Conservation (phyloP, 2,888 invertebrate species). For the Meliscaeva auricollis region DNA sequence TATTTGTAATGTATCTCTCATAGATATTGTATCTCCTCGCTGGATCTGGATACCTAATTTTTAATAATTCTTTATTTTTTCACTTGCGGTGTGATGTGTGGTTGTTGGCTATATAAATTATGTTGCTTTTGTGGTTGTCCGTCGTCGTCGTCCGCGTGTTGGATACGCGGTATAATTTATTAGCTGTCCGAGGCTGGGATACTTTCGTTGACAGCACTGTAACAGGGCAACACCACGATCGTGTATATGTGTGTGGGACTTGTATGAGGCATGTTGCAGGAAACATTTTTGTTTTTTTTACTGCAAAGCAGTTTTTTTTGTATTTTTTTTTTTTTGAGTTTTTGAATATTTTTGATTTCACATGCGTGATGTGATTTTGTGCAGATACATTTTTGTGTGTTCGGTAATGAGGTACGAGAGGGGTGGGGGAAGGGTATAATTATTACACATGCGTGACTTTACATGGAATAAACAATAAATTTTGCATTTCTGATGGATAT, state of each 20-base stretch:
- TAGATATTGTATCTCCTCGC: slow-evolving; percentile 17
- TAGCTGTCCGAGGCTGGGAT: slow-evolving; percentile 48
- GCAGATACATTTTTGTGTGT: not conserved
- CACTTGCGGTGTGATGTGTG: slow-evolving; percentile 40
- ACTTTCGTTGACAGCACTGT: slow-evolving; percentile 36
- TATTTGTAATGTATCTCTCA: not conserved
- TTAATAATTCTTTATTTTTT: slow-evolving; percentile 21
- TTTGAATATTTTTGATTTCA: slow-evolving; percentile 46
- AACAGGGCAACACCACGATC: slow-evolving; percentile 26
- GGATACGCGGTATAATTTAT: slow-evolving; percentile 67
- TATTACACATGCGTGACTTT: slow-evolving; percentile 54
- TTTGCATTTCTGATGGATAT: slow-evolving; percentile 1
- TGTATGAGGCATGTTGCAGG: slow-evolving; percentile 51
- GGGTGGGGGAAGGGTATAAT: no score
- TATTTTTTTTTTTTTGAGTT: not conserved
- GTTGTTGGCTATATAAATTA: slow-evolving; percentile 40
- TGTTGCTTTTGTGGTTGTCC: slow-evolving; percentile 56
- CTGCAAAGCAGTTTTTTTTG: not conserved
- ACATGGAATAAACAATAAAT: not conserved
- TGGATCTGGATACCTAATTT: not conserved
- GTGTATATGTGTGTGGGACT: not conserved
- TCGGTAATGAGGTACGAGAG: not conserved
- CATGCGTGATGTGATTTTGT: slow-evolving; percentile 32
- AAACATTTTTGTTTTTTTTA: slow-evolving; percentile 32
- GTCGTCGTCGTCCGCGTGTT: slow-evolving; percentile 46